Percentiles rank a stretch among this genome's conserved stretches.
Evolutionary conservation across 2,113 vertebrate species (phyloP).

Genomic region (Andinoacara biseriatus): DNA sequence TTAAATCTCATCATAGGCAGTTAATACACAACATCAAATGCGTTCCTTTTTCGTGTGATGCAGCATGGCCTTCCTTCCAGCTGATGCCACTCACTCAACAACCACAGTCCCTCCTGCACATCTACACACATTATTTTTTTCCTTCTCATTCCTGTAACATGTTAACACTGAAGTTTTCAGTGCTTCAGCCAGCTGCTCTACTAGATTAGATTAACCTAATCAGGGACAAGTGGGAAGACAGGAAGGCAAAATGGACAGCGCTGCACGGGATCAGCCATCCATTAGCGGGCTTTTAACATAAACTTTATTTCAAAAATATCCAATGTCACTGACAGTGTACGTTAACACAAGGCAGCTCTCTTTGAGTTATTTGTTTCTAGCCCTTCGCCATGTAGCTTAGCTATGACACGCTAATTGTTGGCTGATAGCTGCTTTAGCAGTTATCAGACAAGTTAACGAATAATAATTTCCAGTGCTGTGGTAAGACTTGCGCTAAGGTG

Average conservation of each 20-base stretch:
- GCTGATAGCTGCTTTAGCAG: conserved; percentile 18
- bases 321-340: not conserved
- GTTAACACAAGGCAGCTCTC: not conserved
- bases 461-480: not conserved
- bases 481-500: accelerated
- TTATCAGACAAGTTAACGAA: not conserved
- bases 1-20: not conserved
- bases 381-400: not conserved
- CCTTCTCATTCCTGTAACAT: not conserved
- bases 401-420: not conserved
- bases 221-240: not conserved
- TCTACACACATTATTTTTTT: not conserved
- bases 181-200: not conserved
- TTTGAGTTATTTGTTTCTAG: not conserved
- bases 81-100: not conserved
- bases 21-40: not conserved
- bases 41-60: not conserved
- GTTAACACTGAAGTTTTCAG: not conserved
- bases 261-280: not conserved
- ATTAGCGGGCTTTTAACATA: not conserved
- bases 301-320: not conserved
- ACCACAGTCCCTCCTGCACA: not conserved
- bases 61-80: not conserved
- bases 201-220: not conserved
- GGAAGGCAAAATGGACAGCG: not conserved